A percentile compares a stretch with the other conserved stretches of the same genome.
Conservation (phyloP, 1,140 invertebrate genomes). For the Reticulitermes speratus region DNA sequence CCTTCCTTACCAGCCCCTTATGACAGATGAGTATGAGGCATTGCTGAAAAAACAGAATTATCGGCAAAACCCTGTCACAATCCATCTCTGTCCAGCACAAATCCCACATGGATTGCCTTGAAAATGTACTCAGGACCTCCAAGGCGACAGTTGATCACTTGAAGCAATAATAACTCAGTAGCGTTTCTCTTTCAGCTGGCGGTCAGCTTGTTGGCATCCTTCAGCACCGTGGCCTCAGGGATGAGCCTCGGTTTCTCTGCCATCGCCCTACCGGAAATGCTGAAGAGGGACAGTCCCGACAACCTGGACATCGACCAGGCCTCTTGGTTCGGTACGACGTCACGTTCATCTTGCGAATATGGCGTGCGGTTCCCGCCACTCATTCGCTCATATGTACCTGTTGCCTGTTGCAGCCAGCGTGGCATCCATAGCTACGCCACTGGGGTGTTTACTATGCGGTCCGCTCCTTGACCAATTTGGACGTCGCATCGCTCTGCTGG, state of each 20-base stretch:
- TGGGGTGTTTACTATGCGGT: constrained; percentile 54
- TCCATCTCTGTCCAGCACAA: too few species aligned
- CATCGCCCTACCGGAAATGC: constrained; percentile 50
- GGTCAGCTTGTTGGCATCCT: constrained; percentile 26
- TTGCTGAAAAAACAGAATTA: too few species aligned
- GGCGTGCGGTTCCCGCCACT: neutral
- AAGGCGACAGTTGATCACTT: too few species aligned
- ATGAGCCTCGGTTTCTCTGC: constrained; percentile 54
- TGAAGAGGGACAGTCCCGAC: constrained; percentile 39
- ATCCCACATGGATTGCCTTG: too few species aligned
- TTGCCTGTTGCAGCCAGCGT: constrained; percentile 41
- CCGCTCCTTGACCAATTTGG: constrained; percentile 59
- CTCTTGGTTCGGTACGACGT: constrained; percentile 55
- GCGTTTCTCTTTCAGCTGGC: constrained; percentile 21
- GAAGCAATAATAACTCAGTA: too few species aligned
- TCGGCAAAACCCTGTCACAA: too few species aligned
- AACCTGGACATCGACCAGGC: constrained; percentile 44
- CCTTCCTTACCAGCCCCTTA: too few species aligned
- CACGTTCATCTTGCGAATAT: neutral
- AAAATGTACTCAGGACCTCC: too few species aligned
- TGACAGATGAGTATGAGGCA: too few species aligned
- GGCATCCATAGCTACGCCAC: constrained; percentile 50
- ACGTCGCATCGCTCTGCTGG: constrained; percentile 39
- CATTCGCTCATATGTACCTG: neutral
- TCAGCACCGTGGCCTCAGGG: constrained; percentile 46